A percentile compares a stretch with the other conserved stretches of the same genome.
phyloP scores from a whole-genome alignment of 2,888 invertebrate species.

The Rutpela maculata region DNA sequence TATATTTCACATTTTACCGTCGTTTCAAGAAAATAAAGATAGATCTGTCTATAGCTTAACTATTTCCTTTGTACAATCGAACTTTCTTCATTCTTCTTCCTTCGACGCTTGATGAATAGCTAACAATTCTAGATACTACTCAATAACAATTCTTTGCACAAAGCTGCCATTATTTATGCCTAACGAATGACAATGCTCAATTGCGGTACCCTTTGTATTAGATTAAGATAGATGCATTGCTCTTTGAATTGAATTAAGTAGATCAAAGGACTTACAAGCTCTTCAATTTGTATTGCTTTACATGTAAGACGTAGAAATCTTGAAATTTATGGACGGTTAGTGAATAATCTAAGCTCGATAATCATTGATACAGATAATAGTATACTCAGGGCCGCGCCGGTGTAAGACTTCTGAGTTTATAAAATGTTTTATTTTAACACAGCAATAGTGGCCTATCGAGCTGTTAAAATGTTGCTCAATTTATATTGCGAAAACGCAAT shows the following conservation, averaged over 20 bases:
- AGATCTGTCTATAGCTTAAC: conserved; percentile 17
- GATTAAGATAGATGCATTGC: conserved; percentile 51
- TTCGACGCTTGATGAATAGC: conserved; percentile 40
- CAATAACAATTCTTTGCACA: conserved; percentile 54
- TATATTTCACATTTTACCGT: conserved; percentile 5
- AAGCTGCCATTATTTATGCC: conserved; percentile 62
- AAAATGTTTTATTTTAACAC: too few species aligned
- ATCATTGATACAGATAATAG: not conserved
- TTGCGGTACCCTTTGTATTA: conserved; percentile 59
- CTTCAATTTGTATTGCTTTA: conserved; percentile 18
- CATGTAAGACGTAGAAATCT: conserved; percentile 1
- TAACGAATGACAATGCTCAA: conserved; percentile 63
- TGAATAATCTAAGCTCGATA: not conserved
- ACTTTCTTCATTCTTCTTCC: conserved; percentile 30
- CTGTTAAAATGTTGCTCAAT: too few species aligned
- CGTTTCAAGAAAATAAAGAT: conserved; percentile 20
- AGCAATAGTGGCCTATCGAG: too few species aligned
- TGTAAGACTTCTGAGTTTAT: not conserved
- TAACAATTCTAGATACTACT: conserved; percentile 37
- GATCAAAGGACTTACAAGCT: not conserved
- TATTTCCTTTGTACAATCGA: conserved; percentile 28
- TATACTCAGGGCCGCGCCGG: not conserved
- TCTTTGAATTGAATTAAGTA: conserved; percentile 31
- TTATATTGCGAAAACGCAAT: too few species aligned
- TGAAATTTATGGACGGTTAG: not conserved